These are phyloP conservation scores for Muntiacus muntjak DNA, from an alignment of 2,113 vertebrate genomes.

Conservation along the genomic window DNA sequence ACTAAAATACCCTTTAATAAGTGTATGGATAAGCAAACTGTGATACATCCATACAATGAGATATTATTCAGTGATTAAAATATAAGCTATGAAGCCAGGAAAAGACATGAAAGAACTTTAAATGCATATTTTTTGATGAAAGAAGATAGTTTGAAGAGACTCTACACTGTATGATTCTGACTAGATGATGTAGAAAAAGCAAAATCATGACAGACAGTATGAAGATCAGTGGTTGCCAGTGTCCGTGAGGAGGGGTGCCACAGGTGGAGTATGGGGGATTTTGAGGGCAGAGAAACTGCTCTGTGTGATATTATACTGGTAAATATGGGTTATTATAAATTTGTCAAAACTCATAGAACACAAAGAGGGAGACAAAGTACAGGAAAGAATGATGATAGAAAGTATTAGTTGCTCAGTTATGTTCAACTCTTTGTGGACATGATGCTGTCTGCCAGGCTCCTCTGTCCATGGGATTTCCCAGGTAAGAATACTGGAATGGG, in stretches of 20 bases:
- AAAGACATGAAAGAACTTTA: neutral
- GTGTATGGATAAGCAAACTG: neutral
- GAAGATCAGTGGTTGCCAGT: neutral
- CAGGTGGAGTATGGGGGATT: neutral
- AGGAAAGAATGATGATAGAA: neutral
- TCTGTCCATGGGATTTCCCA: neutral
- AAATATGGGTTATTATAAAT: neutral
- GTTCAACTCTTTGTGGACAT: neutral
- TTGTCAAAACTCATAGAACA: neutral
- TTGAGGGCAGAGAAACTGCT: neutral
- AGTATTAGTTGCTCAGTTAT: neutral
- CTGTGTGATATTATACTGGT: neutral
- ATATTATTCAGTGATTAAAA: neutral
- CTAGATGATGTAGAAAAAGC: neutral
- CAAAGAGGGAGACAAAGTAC: neutral
- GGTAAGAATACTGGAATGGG: neutral
- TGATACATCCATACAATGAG: neutral
- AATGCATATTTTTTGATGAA: neutral
- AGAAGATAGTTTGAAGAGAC: neutral
- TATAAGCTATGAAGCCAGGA: neutral
- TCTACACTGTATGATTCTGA: neutral
- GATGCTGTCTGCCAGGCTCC: neutral
- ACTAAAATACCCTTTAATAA: neutral
- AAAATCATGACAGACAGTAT: neutral
- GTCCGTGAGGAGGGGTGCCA: neutral